A percentile compares a stretch with the other conserved stretches of the same genome.
phyloP scores from a whole-genome alignment of 2,113 vertebrate genomes.

The Panthera uncia region DNA sequence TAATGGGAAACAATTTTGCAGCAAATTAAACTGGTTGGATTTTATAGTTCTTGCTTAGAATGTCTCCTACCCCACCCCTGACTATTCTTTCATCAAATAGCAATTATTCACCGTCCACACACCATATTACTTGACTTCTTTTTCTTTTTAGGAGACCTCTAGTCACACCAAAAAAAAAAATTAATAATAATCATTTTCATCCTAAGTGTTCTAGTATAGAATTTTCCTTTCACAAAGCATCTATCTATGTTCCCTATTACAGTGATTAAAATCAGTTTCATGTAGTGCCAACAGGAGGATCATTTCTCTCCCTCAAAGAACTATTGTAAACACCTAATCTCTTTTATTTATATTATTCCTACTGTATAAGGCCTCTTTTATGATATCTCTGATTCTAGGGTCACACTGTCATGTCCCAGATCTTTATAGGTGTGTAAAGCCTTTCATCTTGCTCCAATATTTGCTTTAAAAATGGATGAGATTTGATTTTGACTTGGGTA shows the following conservation, averaged over 20 bases:
- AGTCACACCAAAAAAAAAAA: constrained; percentile 24
- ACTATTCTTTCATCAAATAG: constrained; percentile 59
- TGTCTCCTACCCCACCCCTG: neutral
- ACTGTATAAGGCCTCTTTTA: constrained; percentile 73
- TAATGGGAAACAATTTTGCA: neutral
- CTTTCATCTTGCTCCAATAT: constrained; percentile 82
- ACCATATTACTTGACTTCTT: neutral
- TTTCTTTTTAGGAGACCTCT: constrained; percentile 52
- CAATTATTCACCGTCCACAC: constrained; percentile 43
- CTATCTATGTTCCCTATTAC: constrained; percentile 59
- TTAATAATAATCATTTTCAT: constrained; percentile 31
- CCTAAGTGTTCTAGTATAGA: constrained; percentile 62
- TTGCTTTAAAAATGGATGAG: constrained; percentile 75
- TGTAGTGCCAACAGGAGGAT: constrained; percentile 75
- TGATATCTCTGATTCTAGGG: constrained; percentile 73
- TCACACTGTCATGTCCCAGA: constrained; percentile 67
- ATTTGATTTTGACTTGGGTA: constrained; percentile 53
- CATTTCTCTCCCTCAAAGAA: constrained; percentile 77
- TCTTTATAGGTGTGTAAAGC: constrained; percentile 70
- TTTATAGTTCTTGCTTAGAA: neutral
- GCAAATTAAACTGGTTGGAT: neutral
- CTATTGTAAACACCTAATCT: constrained; percentile 76
- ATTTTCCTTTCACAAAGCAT: constrained; percentile 77
- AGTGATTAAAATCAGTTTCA: constrained; percentile 85
- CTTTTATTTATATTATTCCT: constrained; percentile 77